phyloP scores from a whole-genome alignment of 1,140 invertebrate species.

The Pseudobourletiella spinata region DNA sequence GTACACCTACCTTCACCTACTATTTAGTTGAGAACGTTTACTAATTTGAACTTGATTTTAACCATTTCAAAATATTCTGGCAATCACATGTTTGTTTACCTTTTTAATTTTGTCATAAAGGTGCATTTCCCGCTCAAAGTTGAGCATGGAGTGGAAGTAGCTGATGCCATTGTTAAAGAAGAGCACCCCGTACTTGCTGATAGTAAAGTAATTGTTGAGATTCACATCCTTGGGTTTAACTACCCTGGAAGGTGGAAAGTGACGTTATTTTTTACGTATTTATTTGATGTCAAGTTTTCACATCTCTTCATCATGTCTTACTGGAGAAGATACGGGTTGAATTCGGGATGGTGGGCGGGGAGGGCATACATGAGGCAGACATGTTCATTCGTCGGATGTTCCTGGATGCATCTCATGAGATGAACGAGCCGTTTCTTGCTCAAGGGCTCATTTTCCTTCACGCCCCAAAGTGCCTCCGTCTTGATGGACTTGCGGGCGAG shows the following conservation, averaged over 20 bases:
- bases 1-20: no score
- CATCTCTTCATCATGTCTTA: slow-evolving; percentile 5
- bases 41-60: neutral
- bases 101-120: slow-evolving; percentile 25
- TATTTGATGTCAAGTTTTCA: neutral
- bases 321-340: slow-evolving; percentile 30
- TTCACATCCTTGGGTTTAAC: slow-evolving; percentile 16
- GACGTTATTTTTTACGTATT: slow-evolving; percentile 2
- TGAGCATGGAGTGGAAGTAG: slow-evolving; percentile 10
- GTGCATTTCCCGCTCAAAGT: slow-evolving; percentile 29
- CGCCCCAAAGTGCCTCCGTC: slow-evolving; percentile 28
- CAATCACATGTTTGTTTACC: slow-evolving; percentile 2
- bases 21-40: neutral
- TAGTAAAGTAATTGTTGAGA: slow-evolving; percentile 20
- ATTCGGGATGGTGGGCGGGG: slow-evolving; percentile 10
- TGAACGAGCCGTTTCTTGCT: slow-evolving; percentile 17
- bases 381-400: slow-evolving; percentile 28
- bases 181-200: slow-evolving; percentile 29
- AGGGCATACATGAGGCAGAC: slow-evolving; percentile 18
- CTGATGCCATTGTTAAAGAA: slow-evolving; percentile 21
- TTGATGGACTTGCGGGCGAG: slow-evolving; percentile 20
- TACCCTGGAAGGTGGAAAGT: slow-evolving; percentile 11
- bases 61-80: neutral
- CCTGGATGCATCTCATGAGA: slow-evolving; percentile 22
- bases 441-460: slow-evolving; percentile 18